Evolutionary conservation across 2,888 invertebrate genomes (phyloP), one percentile per base, ranked within the genome.

Genomic region (Hemicrepidius hirtus): DNA sequence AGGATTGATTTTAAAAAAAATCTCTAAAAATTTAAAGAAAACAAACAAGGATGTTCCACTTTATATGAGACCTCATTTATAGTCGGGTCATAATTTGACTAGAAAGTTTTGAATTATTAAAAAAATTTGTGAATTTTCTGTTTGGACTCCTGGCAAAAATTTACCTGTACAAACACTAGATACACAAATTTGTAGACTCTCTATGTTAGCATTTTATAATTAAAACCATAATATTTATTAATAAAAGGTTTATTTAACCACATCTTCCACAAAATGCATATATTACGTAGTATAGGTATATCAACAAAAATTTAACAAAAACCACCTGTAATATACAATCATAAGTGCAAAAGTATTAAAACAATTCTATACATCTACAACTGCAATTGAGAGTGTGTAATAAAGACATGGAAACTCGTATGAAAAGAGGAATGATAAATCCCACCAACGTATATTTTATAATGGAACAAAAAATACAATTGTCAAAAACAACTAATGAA

Each of bases 331-430:
- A 9, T 44, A 5, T 18, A 44, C 16, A 9, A 6, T 16, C 5
- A 44, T 24, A 18, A 44, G 49, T 49, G 49, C 49, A 49, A 21
- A 49, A 21, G 12, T 49, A 21, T 12, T 21, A 49, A 53, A 28
- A 13, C 3, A n/a, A 20, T 13, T 32, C n/a, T 28, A 13, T 4
- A 32, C 28, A 53, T 13, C 53, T 53, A 53, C 28, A 53, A 49
- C 28, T 24, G 24, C 12, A 12, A 49, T 2, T 49, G 5, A 3
- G 49, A 49, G 13, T 9, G 18, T 44, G 13, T 13, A 53, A 4
- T 21, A 28, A 20, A 53, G 28, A 28, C 28, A 53, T 53, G 3
- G 20, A 53, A 24, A 24, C 24, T 13, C 13, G 13, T 24, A 20
- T 5, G 20, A 7, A 41, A 1, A 41, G 9, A 41, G 60, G 60